Percentiles rank a stretch among this genome's conserved stretches.
phyloP scores from a whole-genome alignment of 2,888 invertebrate genomes.

The Pseudanteris insignis region DNA sequence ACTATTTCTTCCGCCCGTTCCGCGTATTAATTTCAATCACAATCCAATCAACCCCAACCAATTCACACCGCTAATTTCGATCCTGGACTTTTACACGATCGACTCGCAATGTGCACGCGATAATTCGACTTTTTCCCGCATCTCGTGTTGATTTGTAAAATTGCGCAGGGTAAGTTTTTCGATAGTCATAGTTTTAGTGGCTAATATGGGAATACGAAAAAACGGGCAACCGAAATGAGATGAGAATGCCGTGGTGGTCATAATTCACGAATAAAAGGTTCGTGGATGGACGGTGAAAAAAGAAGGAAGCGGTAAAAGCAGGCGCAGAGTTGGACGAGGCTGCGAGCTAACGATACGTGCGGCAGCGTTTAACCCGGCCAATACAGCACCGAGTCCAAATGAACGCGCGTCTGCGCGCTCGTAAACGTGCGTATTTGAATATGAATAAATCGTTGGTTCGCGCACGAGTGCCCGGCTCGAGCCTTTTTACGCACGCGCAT shows the following conservation, averaged over 20 bases:
- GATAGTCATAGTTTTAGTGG: no score
- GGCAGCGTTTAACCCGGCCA: slow-evolving; percentile 49
- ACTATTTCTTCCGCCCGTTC: no score
- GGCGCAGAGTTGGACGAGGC: slow-evolving; percentile 44
- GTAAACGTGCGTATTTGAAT: slow-evolving; percentile 63
- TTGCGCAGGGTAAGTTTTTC: no score
- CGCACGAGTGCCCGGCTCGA: slow-evolving; percentile 46
- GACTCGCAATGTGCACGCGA: no score
- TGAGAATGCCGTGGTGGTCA: slow-evolving; percentile 47
- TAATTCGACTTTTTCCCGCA: no score
- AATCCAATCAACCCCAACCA: no score
- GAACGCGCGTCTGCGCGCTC: slow-evolving; percentile 50
- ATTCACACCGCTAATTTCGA: no score
- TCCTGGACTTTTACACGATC: no score
- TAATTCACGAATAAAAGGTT: slow-evolving; percentile 50
- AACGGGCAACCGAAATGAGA: slow-evolving; percentile 12
- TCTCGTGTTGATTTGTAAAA: no score
- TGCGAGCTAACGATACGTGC: slow-evolving; percentile 50
- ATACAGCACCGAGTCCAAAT: slow-evolving; percentile 47
- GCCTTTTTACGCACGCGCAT: slow-evolving; percentile 62
- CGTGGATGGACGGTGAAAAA: slow-evolving; percentile 31
- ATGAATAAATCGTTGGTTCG: slow-evolving; percentile 61
- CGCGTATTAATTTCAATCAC: no score
- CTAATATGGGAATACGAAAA: slow-evolving; percentile 7
- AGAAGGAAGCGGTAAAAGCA: slow-evolving; percentile 39